Base-by-base conservation (phyloP, 2,888 invertebrate species). In the Panzeria rudis region DNA sequence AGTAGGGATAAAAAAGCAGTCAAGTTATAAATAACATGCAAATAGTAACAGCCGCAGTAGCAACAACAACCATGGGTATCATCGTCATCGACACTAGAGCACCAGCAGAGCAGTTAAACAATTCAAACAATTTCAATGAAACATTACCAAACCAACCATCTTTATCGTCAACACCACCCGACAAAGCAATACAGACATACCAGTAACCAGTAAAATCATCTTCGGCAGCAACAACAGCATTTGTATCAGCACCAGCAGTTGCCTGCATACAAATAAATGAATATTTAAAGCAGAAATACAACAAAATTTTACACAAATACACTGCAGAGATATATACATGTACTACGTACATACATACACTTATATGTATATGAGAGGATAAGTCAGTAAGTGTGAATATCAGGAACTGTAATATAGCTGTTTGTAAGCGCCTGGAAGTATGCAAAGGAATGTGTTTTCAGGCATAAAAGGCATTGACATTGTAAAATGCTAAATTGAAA, bases 401-500 rank as follows among this genome's bases (percentile, higher is more conserved):
- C 25, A 83, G 79, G 44, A 83, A 78, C 62, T 79, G 83, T 64
- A 56, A 62, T 54, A 56, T 23, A 56, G 52, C 52, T 85, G 76
- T 47, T 80, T 75, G 78, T 62, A 56, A 76, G 75, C 54, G 86
- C 87, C 88, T 87, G 87, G 59, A 69, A 86, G 86, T 87, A 88
- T 88, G 88, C 88, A 87, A 88, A 86, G 88, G 88, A 88, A 88
- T 88, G 87, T 84, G 87, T 86, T 87, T 87, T 87, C 87, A 87
- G 86, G 87, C 87, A 88, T 86, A 87, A 89, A 89, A 90, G 90
- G 90, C 90, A 90, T 90, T 90, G 90, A 91, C 90, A 90, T 90
- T 89, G 89, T 83, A 83, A 86, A 86, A 86, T 86, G 87, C 81
- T 84, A 88, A 87, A 86, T 88, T 83, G 84, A 87, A 78, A 80